Evolutionary conservation across 1,140 invertebrate genomes (phyloP), one percentile per base, ranked within the genome.

Genomic region (Doryteuthis pealeii): DNA sequence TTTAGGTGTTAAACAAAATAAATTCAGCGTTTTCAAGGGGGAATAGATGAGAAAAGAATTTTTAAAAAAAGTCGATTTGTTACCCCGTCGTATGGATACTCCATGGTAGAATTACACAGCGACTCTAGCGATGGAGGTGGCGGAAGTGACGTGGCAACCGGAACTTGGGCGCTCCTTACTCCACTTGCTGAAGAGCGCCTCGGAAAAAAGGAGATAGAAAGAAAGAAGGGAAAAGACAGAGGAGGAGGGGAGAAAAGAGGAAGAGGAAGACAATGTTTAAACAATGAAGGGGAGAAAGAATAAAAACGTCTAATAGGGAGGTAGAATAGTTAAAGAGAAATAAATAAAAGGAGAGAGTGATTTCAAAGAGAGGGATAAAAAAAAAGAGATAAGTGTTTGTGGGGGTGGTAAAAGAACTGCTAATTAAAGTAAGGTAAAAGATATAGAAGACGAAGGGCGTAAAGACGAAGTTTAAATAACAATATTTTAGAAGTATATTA

Each of bases 201-300:
- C 5, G 4, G 4, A 31, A 28, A 68, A 62, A 65, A 31, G 67
- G 71, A 74, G 35, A 76, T 31, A 76, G 71, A 76, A 58, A 76
- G 75, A 73, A 58, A 76, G 71, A 66, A 32, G 74, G 65, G 58
- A 49, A 73, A 71, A 76, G 71, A 73, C 54, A 76, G 75, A 76
- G 70, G 62, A 62, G 65, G 62, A 73, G 71, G 66, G 71, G 30
- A 30, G 33, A 62, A 49, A 26, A 73, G 35, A 66, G 1, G 73
- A 33, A 67, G 71, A 73, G 66, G 49, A n/a, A 49, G 26, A 40
- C 32, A 68, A 6, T n/a, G n/a, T n/a, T n/a, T n/a, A n/a, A n/a
- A n/a, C n/a, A n/a, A n/a, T n/a, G n/a, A n/a, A n/a, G n/a, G n/a
- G n/a, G 31, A 73, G 67, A 31, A 68, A 73, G 45, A 58, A 66